Conservation (phyloP, 2,888 invertebrate genomes). For the Chalcosyrphus nemorum region DNA sequence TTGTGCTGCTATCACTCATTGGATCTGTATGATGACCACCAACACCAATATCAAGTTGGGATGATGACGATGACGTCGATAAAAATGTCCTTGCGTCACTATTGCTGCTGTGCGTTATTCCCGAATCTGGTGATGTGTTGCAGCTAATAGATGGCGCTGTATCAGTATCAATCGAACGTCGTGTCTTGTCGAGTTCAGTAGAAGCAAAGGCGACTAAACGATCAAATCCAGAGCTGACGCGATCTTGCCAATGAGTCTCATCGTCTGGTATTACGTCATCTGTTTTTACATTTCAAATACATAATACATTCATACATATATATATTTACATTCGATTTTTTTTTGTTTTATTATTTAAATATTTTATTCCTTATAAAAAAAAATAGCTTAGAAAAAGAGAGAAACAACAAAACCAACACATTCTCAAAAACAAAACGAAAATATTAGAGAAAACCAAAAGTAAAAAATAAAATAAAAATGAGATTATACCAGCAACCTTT, state of each 20-base stretch:
- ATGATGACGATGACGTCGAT: conserved; percentile 83
- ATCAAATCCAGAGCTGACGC: conserved; percentile 96
- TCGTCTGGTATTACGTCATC: conserved; percentile 85
- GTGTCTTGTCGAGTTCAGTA: conserved; percentile 93
- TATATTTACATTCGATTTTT: conserved; percentile 61
- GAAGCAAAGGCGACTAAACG: conserved; percentile 96
- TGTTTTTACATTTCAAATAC: conserved; percentile 73
- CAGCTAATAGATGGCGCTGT: conserved; percentile 84
- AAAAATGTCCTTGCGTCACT: conserved; percentile 81
- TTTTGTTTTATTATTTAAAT: conserved; percentile 48
- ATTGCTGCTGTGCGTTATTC: conserved; percentile 88
- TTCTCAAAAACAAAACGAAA: conserved; percentile 43
- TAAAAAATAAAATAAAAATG: conserved; percentile 29
- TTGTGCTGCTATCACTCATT: conserved; percentile 77
- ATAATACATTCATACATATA: conserved; percentile 67
- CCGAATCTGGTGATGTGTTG: conserved; percentile 94
- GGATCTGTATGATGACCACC: conserved; percentile 77
- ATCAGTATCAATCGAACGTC: conserved; percentile 90
- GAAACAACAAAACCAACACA: conserved; percentile 24
- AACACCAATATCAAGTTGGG: conserved; percentile 79
- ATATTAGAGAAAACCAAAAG: conserved; percentile 21
- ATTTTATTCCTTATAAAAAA: conserved; percentile 37
- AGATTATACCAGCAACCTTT: conserved; percentile 47
- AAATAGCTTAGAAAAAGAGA: conserved; percentile 10
- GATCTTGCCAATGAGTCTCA: conserved; percentile 95